A percentile compares a stretch with the other conserved stretches of the same genome.
These are phyloP conservation scores for Nothoprocta pentlandii DNA, from an alignment of 2,113 vertebrate genomes.

Conservation along the genomic window DNA sequence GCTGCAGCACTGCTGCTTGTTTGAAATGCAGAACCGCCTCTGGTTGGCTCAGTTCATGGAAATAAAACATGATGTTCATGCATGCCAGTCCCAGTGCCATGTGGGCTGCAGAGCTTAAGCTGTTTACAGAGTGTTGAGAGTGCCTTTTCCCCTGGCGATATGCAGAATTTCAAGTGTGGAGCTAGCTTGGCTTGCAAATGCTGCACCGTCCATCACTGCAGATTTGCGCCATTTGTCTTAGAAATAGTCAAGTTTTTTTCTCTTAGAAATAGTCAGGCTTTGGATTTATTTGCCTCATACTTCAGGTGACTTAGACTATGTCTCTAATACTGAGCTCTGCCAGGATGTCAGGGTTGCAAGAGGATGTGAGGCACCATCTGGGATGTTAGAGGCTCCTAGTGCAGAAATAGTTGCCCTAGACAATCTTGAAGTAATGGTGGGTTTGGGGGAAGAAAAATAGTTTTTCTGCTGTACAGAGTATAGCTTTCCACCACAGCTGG, in stretches of 20 bases:
- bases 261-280: not conserved
- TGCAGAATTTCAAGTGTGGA: not conserved
- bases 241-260: not conserved
- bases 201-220: not conserved
- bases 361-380: not conserved
- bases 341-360: not conserved
- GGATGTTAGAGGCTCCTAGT: not conserved
- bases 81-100: not conserved
- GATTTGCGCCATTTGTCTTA: not conserved
- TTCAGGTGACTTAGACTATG: not conserved
- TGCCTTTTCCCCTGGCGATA: not conserved
- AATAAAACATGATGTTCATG: not conserved
- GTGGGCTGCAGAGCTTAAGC: not conserved
- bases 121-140: not conserved
- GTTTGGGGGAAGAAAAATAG: not conserved
- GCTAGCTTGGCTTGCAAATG: not conserved
- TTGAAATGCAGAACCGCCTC: not conserved
- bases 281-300: not conserved
- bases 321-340: not conserved
- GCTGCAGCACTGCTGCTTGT: not conserved
- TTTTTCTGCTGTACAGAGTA: not conserved
- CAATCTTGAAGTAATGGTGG: not conserved
- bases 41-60: not conserved
- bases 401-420: rapidly evolving
- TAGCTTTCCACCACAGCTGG: not conserved